Conservation (phyloP, 1,140 invertebrate species). For the Steinernema feltiae region DNA sequence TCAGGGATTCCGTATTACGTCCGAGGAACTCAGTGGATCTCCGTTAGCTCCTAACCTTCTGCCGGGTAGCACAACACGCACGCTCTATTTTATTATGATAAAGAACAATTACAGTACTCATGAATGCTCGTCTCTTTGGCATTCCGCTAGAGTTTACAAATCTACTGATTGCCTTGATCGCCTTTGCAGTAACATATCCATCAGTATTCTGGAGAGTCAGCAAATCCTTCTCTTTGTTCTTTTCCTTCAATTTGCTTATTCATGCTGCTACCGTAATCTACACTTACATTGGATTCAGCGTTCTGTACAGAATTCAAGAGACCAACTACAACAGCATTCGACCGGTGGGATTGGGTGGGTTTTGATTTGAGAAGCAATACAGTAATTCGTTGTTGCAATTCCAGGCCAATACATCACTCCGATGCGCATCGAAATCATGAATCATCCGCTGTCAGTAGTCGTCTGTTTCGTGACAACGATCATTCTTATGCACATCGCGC, state of each 20-base stretch:
- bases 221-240: conserved; percentile 47
- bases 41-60: conserved; percentile 54
- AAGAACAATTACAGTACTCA: conserved; percentile 49
- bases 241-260: conserved; percentile 48
- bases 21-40: conserved; percentile 49
- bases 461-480: conserved; percentile 38
- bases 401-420: conserved; percentile 41
- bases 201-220: conserved; percentile 56
- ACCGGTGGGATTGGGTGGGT: conserved; percentile 53
- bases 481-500: conserved; percentile 45
- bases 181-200: conserved; percentile 45
- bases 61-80: conserved; percentile 34
- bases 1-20: conserved; percentile 52
- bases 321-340: conserved; percentile 49
- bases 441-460: conserved; percentile 43
- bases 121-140: conserved; percentile 56
- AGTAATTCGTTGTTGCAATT: conserved; percentile 2
- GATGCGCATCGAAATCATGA: not conserved
- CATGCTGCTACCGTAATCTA: conserved; percentile 42
- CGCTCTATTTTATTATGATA: too few relatives aligned
- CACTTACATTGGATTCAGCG: conserved; percentile 48
- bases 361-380: conserved; percentile 12
- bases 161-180: conserved; percentile 47
- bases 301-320: conserved; percentile 54
- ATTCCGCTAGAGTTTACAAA: conserved; percentile 56